Conservation (phyloP, 2,113 vertebrate species). For the Bubo bubo region DNA sequence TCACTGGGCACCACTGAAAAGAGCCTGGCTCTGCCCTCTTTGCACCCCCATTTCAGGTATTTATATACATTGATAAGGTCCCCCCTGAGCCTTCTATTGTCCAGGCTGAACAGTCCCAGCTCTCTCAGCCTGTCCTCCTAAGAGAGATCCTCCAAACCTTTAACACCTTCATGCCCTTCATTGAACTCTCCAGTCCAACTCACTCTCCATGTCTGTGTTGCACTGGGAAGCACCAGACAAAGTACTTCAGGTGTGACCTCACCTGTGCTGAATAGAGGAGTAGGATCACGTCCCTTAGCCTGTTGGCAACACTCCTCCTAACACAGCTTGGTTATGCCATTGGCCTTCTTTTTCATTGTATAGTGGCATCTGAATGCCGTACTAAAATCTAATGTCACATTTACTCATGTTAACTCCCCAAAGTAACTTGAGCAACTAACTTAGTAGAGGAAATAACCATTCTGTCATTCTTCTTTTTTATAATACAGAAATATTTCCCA, state of each 20-base stretch:
- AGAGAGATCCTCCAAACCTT: accelerated
- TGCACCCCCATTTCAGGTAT: background rate
- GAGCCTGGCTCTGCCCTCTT: background rate
- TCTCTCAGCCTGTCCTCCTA: background rate
- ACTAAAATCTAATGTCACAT: background rate
- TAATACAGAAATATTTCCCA: background rate
- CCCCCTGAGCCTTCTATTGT: background rate
- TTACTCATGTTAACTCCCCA: background rate
- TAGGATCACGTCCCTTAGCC: background rate
- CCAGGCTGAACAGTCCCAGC: background rate
- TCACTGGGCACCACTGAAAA: background rate
- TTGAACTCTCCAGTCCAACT: background rate
- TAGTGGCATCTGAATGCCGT: background rate
- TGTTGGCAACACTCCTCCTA: background rate
- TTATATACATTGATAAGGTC: background rate
- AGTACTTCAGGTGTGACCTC: background rate
- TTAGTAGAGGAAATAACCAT: background rate
- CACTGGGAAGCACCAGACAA: background rate
- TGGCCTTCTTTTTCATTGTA: background rate
- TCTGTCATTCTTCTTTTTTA: background rate
- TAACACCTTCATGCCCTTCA: accelerated
- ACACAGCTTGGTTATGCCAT: background rate
- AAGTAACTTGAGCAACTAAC: background rate
- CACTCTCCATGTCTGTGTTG: background rate
- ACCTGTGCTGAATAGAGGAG: background rate